Conservation (phyloP, 2,888 invertebrate genomes). For the Hirtodrosophila duncani region DNA sequence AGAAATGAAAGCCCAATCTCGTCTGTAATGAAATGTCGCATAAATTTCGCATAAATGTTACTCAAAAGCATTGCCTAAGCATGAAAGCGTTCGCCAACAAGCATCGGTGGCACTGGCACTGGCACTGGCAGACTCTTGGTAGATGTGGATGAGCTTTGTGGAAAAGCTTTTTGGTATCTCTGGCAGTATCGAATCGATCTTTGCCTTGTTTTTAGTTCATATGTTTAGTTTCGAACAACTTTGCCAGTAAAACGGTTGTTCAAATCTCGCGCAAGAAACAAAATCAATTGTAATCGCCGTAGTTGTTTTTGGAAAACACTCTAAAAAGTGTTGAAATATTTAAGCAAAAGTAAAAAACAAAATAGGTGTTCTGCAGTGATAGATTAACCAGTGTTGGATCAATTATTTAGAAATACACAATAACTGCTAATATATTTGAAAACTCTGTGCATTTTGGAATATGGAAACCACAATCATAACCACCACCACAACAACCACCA, state of each 20-base stretch:
- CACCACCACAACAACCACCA: constrained; percentile 55
- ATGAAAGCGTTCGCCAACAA: constrained; percentile 8
- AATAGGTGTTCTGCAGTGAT: too few relatives aligned
- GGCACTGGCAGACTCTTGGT: constrained; percentile 20
- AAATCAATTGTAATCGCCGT: not conserved
- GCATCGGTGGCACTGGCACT: constrained; percentile 13
- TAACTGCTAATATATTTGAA: not conserved
- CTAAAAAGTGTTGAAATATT: too few relatives aligned
- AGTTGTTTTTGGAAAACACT: not conserved
- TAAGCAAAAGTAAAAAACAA: not conserved
- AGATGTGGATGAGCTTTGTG: constrained; percentile 30
- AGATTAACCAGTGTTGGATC: not conserved
- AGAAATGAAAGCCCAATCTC: constrained; percentile 37
- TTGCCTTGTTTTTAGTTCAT: constrained; percentile 17
- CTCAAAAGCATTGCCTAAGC: constrained; percentile 22
- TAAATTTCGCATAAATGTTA: constrained; percentile 34
- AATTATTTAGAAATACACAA: not conserved
- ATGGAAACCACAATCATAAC: constrained; percentile 67
- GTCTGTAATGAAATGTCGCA: constrained; percentile 46
- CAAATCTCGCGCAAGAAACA: not conserved
- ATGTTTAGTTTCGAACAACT: constrained; percentile 10
- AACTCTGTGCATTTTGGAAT: constrained; percentile 23
- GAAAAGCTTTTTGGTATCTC: constrained; percentile 19
- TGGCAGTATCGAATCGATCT: constrained; percentile 11
- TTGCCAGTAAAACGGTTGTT: not conserved